Evolutionary conservation across 2,113 vertebrate genomes (phyloP).

Genomic region (Parotia lawesii): DNA sequence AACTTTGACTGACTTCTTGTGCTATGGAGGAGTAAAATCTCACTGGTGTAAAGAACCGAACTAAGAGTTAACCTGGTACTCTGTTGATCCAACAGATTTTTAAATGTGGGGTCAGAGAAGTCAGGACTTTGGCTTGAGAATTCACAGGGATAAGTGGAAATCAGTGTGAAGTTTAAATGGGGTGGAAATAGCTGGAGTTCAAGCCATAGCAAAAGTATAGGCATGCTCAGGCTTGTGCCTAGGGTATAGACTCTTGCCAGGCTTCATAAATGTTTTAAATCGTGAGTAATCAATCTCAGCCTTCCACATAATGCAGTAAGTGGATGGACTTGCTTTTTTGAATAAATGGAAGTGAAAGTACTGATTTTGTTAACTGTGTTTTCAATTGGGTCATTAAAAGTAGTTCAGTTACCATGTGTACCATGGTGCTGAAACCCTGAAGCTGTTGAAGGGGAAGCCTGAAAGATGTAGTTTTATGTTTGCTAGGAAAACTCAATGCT

Average conservation of each 20-base stretch:
- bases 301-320: not conserved
- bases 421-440: not conserved
- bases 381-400: conserved; percentile 9
- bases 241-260: not conserved
- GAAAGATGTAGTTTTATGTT: not conserved
- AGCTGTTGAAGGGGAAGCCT: not conserved
- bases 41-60: not conserved
- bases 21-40: not conserved
- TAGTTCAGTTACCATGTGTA: not conserved
- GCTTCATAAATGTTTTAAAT: not conserved
- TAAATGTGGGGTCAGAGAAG: not conserved
- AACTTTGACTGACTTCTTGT: not conserved
- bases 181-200: not conserved
- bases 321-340: not conserved
- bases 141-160: not conserved
- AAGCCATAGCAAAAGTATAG: not conserved
- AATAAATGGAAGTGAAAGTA: not conserved
- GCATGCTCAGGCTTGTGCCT: not conserved
- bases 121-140: not conserved
- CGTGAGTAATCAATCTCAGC: not conserved
- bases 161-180: not conserved
- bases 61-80: not conserved
- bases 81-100: not conserved
- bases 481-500: not conserved
- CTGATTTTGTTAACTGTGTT: conserved; percentile 17